Percentiles rank a stretch among this genome's conserved stretches.
These are phyloP conservation scores for Oligia latruncula DNA, from an alignment of 2,888 invertebrate species.

Conservation along the genomic window DNA sequence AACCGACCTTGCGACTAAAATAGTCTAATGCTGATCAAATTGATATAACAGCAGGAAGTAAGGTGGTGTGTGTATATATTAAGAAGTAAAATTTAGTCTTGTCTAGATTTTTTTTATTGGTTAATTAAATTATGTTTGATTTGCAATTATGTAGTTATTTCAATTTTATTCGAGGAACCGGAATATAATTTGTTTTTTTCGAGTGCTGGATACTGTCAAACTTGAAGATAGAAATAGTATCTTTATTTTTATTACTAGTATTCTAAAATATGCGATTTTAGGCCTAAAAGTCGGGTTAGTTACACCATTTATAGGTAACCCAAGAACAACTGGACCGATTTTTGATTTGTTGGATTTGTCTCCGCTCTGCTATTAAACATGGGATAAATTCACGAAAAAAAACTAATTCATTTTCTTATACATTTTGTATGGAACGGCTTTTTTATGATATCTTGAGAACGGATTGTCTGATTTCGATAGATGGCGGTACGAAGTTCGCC, in stretches of 20 bases:
- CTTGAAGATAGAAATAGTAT: background rate
- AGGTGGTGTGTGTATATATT: background rate
- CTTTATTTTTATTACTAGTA: background rate
- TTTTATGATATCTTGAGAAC: too few species aligned
- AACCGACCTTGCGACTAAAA: slow-evolving; percentile 46
- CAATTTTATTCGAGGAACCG: background rate
- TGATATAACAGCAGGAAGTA: slow-evolving; percentile 37
- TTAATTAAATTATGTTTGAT: background rate
- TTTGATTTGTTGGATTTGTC: too few species aligned
- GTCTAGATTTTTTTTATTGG: slow-evolving; percentile 5
- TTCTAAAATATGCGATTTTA: background rate
- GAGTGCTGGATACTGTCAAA: background rate
- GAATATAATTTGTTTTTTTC: background rate
- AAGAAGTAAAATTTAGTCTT: slow-evolving; percentile 20
- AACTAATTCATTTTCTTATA: too few species aligned
- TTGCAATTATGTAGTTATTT: background rate
- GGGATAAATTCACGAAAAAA: too few species aligned
- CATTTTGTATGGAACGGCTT: too few species aligned
- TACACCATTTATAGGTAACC: too few species aligned
- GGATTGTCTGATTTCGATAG: too few species aligned
- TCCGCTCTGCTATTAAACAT: too few species aligned
- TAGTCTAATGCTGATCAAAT: slow-evolving; percentile 26
- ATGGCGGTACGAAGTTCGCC: too few species aligned
- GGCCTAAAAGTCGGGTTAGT: too few species aligned
- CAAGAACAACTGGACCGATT: too few species aligned